Evolutionary conservation across 2,113 vertebrate genomes (phyloP), one percentile per base, ranked within the genome.

Genomic region (Gobiocypris rarus): DNA sequence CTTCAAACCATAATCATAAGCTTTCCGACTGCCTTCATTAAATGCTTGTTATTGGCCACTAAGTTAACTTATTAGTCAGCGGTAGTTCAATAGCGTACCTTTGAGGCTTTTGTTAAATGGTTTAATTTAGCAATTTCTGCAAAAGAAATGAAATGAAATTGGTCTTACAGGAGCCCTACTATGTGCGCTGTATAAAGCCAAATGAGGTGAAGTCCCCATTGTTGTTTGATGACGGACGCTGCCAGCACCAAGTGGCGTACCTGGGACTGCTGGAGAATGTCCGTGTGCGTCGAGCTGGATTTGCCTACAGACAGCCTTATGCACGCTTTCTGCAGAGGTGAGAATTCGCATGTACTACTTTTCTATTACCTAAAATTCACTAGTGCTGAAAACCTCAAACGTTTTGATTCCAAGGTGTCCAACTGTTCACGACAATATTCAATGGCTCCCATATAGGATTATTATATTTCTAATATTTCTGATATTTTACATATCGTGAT

Each of bases 221-320:
- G 41, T 6, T 93, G 71, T 94, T 98, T 0, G 95, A 99, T 0
- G 93, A 94, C 0, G 94, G 93, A 2, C 95, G 95, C 65, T 97
- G 97, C 84, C 87, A 93, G 9, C 97, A 98, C 82, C 97, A 99
- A 93, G 96, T 99, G 45, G 92, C 94, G 0, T 98, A 98, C 91
- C 92, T 98, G 81, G 97, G 97, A 24, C 92, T 99, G 43, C 91
- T 99, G 91, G 97, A 99, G 94, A 99, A 99, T 1, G 96, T 99
- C 77, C 92, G 94, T 3, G 97, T 99, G 26, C 95, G 97, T 7
- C 92, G 97, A 38, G 97, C 97, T 0, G 97, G 97, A 38, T 99
- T 99, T 0, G 97, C 97, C 87, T 97, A 96, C 93, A 92, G 97
- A 78, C 97, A 97, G 89, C 95, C 93, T 1, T 99, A 98, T 41